These are phyloP conservation scores for Sphenodon punctatus DNA, from an alignment of 2,797 vertebrate genomes.

Conservation along the genomic window DNA sequence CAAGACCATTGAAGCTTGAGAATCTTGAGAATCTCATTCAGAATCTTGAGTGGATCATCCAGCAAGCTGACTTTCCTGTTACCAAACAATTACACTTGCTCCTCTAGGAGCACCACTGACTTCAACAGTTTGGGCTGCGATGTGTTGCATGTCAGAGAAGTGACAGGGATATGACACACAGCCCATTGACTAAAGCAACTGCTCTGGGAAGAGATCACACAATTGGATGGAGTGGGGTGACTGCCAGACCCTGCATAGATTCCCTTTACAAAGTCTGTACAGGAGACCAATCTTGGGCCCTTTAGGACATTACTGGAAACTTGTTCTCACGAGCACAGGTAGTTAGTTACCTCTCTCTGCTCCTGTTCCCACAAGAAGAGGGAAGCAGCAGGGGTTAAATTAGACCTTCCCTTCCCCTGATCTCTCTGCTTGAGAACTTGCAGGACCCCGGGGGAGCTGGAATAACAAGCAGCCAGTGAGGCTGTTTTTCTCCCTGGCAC, in stretches of 20 bases:
- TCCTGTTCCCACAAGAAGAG: no score
- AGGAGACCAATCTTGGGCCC: neutral
- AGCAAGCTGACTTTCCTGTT: conserved; percentile 38
- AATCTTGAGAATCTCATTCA: no score
- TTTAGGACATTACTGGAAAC: neutral
- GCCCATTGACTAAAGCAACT: neutral
- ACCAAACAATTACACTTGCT: conserved; percentile 22
- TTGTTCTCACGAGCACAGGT: no score
- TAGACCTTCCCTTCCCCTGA: no score
- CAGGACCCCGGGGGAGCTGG: no score
- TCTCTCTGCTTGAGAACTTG: no score
- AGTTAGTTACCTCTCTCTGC: no score
- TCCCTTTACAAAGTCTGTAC: conserved; percentile 2
- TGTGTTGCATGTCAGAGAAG: neutral
- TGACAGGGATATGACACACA: neutral
- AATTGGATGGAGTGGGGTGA: neutral
- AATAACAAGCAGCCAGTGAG: no score
- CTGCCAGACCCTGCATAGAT: neutral
- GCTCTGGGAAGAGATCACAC: neutral
- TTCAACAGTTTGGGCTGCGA: conserved; percentile 3
- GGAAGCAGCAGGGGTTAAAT: no score
- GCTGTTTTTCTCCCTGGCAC: no score
- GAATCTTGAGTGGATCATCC: conserved; percentile 18
- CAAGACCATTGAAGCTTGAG: no score
- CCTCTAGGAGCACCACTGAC: conserved; percentile 1